Base-by-base conservation (phyloP, 92 coral and sea anemone genomes). In the Porites cylindrica region DNA sequence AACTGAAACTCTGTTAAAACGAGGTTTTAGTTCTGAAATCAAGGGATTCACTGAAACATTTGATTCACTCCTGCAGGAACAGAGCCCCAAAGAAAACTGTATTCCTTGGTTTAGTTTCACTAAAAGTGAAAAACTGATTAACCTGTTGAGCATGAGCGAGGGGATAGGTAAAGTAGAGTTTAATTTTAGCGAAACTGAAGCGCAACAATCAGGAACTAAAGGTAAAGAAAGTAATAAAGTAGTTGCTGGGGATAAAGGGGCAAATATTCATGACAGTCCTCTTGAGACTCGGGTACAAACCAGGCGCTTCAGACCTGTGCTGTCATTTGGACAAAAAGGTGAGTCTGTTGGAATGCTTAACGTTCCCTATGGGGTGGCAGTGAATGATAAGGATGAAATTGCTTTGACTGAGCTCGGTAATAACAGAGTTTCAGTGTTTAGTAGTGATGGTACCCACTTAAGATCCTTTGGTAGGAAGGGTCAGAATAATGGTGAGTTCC, bases 241-340 rank as follows among this genome's bases (percentile, higher is more conserved):
- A 29, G 2, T 29, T 29, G 32, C 32, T 29, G 32, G 32, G 32
- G 2, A 29, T 29, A 29, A 29, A 29, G 32, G 3, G 32, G 32
- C 32, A 29, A 56, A 60, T 60, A 4, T 61, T 79, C 16, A 20
- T 16, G 24, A 13, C 0, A 62, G 72, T 63, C 83, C 72, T n/a
- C 17, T 79, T 20, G 2, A 20, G 0, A 61, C 16, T 56, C 61
- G 12, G 17, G 61, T 79, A 18, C 12, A 65, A 29, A 47, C 62
- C 60, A 79, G 38, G 68, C 71, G n/a, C 47, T 63, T 79, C 62
- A 50, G 68, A 32, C 11, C 69, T 29, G 83, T 79, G 47, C 71
- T 23, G 29, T 54, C 83, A 24, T 79, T 79, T 61, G 83, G 83
- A 63, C 38, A 51, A 26, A 23, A 60, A 60, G 83, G 83, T 24